Conservation (phyloP, 2,797 vertebrate genomes). For the Neosalanx taihuensis region DNA sequence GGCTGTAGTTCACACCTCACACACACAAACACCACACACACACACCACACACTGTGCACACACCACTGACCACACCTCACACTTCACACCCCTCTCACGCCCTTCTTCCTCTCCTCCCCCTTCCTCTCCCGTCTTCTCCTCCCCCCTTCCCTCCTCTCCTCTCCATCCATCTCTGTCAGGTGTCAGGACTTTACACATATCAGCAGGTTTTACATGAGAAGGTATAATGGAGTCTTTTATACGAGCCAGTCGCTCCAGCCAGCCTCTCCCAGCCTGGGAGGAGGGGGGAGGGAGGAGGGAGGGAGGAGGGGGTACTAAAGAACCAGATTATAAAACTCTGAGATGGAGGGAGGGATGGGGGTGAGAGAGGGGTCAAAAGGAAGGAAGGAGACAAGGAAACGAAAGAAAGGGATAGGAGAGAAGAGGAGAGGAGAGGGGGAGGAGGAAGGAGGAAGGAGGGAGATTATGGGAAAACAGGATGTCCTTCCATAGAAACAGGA, state of each 20-base stretch:
- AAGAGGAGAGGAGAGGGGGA: neutral
- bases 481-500: neutral
- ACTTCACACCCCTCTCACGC: no score
- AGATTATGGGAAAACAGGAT: neutral
- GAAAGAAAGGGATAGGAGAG: neutral
- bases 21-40: no score
- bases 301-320: neutral
- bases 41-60: neutral
- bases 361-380: neutral
- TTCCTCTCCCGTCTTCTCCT: neutral
- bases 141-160: neutral
- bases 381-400: no score
- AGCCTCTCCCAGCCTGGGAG: constrained; percentile 38
- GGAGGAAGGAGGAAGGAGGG: neutral
- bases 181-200: constrained; percentile 9
- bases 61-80: neutral
- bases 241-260: constrained; percentile 41
- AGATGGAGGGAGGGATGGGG: neutral
- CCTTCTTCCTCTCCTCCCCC: neutral
- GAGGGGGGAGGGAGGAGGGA: neutral
- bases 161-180: neutral
- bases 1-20: no score
- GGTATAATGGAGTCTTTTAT: constrained; percentile 44
- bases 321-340: no score
- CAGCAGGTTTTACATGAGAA: constrained; percentile 12